A percentile compares a stretch with the other conserved stretches of the same genome.
Conservation (phyloP, 1,140 invertebrate genomes). For the Maconellicoccus hirsutus region DNA sequence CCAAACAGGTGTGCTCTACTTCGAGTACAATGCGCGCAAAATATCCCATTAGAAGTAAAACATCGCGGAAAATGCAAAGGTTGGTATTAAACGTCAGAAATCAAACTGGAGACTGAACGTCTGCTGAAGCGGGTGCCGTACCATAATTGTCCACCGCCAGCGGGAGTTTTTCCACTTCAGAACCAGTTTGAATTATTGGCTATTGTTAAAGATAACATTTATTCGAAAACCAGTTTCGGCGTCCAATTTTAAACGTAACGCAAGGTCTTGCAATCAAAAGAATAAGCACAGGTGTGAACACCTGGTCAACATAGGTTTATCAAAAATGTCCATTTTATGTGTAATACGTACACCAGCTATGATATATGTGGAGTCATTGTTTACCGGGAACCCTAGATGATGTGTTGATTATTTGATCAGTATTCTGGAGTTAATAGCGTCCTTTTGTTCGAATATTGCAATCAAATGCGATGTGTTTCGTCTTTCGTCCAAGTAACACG, state of each 20-base stretch:
- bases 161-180: not conserved
- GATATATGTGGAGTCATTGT: no score
- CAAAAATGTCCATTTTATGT: slow-evolving; percentile 1
- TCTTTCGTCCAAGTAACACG: no score
- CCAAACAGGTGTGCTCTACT: slow-evolving; percentile 60
- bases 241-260: not conserved
- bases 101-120: not conserved
- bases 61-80: slow-evolving; percentile 52
- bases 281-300: slow-evolving; percentile 12
- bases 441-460: no score
- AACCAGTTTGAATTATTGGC: slow-evolving; percentile 21
- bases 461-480: no score
- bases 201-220: slow-evolving; percentile 13
- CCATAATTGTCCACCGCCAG: slow-evolving; percentile 8
- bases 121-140: not conserved
- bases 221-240: slow-evolving; percentile 15
- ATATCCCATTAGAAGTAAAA: slow-evolving; percentile 49
- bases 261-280: slow-evolving; percentile 4
- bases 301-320: not conserved
- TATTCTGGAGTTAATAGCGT: no score
- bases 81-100: slow-evolving; percentile 17
- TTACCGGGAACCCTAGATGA: no score
- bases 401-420: no score
- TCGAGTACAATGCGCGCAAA: slow-evolving; percentile 51
- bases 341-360: no score